Conservation (phyloP, 2,113 vertebrate species). For the Sebastes schlegelii region DNA sequence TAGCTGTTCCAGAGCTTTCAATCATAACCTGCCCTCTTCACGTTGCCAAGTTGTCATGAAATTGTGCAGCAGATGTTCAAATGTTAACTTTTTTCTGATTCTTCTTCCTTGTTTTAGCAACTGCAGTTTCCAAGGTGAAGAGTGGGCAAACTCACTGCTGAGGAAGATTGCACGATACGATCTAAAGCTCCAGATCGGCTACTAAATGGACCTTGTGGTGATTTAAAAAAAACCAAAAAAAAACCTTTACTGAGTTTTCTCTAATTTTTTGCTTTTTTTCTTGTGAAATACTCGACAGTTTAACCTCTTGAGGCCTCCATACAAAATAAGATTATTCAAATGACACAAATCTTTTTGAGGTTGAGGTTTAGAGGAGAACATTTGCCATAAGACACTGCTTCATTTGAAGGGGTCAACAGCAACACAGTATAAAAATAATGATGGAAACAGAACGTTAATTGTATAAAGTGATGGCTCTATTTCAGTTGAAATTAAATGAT, state of each 20-base stretch:
- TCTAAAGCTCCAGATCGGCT: no score
- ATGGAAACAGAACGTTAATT: not conserved
- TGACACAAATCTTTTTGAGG: not conserved
- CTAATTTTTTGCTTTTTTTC: not conserved
- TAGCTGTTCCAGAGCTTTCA: not conserved
- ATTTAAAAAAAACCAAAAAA: no score
- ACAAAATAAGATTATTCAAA: not conserved
- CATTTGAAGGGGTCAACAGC: not conserved
- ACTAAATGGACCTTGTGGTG: no score
- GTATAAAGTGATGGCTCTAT: not conserved
- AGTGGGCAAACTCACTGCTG: no score
- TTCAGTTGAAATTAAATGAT: not conserved
- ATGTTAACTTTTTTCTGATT: not conserved
- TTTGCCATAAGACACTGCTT: not conserved
- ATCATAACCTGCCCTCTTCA: not conserved
- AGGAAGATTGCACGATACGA: not conserved
- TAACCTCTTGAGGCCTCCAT: not conserved
- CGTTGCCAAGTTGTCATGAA: not conserved
- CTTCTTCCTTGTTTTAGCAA: not conserved
- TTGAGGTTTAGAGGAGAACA: not conserved
- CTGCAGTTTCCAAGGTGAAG: not conserved
- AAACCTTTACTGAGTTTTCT: not conserved
- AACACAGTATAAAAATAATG: not conserved
- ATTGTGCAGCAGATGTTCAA: not conserved
- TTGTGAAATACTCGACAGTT: not conserved